Base-by-base conservation (phyloP, 2,113 vertebrate genomes). In the Acanthochromis polyacanthus region DNA sequence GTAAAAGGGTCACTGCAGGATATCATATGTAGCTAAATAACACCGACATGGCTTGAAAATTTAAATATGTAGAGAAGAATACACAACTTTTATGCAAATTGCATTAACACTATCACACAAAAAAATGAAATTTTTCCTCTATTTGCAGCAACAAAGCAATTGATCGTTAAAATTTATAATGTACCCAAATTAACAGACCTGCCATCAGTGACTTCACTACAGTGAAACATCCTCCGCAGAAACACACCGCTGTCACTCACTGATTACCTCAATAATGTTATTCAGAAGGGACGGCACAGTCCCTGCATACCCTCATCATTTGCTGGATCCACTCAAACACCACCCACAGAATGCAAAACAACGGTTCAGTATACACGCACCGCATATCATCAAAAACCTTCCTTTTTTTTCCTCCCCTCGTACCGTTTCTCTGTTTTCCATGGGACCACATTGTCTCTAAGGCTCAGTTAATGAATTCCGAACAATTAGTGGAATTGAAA, bases 401-500 rank as follows among this genome's bases (percentile, higher is more conserved):
- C 53, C 62, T 77, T 73, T 68, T 23, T 89, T 88, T 90, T 91
- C 89, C 87, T 88, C 89, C 89, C 86, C 93, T 94, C 93, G 30
- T 46, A 78, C 71, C 61, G 94, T 75, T 78, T 43, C 66, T 72
- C 64, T 93, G 92, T 95, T 95, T 92, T 92, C 86, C 91, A 64
- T 83, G 82, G 45, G 91, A 93, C 78, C 84, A 86, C 88, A 84
- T 66, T 74, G 83, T 96, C 95, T 92, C 87, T 71, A 74, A 92
- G 89, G 84, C 86, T 87, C 65, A 56, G 55, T 85, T 86, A 94
- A 94, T 93, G 96, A 98, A 97, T 97, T 96, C 96, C 88, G 94
- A 90, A 96, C 96, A 98, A 97, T 99, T 97, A 98, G 96, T 90
- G 95, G 95, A 97, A 98, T 97, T 97, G 96, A 97, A 97, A 97